Conservation (phyloP, 2,113 vertebrate species). For the Empidonax traillii region DNA sequence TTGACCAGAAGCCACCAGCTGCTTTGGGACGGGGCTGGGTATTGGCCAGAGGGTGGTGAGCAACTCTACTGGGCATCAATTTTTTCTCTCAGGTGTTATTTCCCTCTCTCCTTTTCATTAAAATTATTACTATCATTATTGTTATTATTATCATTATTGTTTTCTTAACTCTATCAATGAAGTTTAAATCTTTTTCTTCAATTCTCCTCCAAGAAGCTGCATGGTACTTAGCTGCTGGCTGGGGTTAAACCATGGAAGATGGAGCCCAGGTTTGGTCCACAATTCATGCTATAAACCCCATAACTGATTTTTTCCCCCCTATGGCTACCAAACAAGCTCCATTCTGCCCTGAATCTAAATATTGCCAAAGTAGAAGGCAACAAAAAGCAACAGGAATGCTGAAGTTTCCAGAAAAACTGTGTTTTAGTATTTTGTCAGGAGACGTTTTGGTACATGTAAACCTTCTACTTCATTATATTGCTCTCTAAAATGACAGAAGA, state of each 20-base stretch:
- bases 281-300: not conserved
- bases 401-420: not conserved
- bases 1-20: fast-evolving
- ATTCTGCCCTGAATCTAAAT: not conserved
- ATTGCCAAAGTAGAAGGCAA: not conserved
- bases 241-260: not conserved
- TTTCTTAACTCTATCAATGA: not conserved
- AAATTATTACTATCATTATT: not conserved
- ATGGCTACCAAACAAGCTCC: not conserved
- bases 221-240: not conserved
- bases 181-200: not conserved
- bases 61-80: not conserved
- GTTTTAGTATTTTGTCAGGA: not conserved
- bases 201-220: not conserved
- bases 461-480: not conserved
- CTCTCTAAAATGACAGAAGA: not conserved
- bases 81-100: not conserved
- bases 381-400: not conserved
- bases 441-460: not conserved
- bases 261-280: not conserved
- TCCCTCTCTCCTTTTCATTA: not conserved
- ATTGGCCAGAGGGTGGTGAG: not conserved
- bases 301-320: not conserved
- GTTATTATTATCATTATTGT: not conserved
- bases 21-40: fast-evolving